Evolutionary conservation across 1,140 invertebrate genomes (phyloP).

Genomic region (Leptopilina clavipes): DNA sequence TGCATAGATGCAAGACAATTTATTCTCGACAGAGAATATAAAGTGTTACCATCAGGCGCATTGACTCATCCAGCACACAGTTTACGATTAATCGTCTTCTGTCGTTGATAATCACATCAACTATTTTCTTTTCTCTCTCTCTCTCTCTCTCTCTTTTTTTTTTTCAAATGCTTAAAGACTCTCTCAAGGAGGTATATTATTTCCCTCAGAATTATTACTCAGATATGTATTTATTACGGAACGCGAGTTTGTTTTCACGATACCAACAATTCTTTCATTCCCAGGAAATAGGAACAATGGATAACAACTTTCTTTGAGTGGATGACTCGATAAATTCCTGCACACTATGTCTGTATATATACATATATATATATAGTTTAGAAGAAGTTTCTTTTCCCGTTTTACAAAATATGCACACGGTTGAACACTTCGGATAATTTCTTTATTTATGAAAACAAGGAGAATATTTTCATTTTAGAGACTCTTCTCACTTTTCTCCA

Average conservation of each 20-base stretch:
- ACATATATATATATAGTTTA: too few relatives aligned
- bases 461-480: too few relatives aligned
- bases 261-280: constrained; percentile 22
- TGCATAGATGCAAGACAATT: constrained; percentile 22
- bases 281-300: constrained; percentile 4
- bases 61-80: constrained; percentile 24
- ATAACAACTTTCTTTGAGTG: constrained; percentile 20
- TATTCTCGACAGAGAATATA: constrained; percentile 15
- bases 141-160: too few relatives aligned
- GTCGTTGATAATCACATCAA: constrained; percentile 3
- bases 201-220: background rate
- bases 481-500: too few relatives aligned
- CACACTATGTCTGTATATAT: too few relatives aligned
- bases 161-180: background rate
- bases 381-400: too few relatives aligned
- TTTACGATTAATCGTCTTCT: constrained; percentile 21
- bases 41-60: constrained; percentile 20
- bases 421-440: background rate
- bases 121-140: background rate
- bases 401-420: too few relatives aligned
- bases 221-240: constrained; percentile 14
- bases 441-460: background rate
- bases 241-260: background rate
- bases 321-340: background rate
- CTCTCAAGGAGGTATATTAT: constrained; percentile 27